Conservation (phyloP, 2,888 invertebrate genomes). For the Magallana nippona region DNA sequence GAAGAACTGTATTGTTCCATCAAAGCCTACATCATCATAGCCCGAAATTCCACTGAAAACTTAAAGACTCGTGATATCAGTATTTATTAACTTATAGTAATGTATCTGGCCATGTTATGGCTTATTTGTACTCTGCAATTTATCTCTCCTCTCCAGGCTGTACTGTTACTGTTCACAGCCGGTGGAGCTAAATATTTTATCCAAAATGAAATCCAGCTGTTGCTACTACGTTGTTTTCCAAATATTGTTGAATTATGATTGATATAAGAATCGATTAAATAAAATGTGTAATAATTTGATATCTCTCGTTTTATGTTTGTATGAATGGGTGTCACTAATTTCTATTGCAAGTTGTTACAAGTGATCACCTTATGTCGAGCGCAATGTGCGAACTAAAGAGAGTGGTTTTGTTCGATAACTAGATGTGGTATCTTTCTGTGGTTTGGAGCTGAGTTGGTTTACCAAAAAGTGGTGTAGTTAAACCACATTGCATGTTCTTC, state of each 20-base stretch:
- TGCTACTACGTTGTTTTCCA: not conserved
- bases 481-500: too few species aligned
- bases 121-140: too few species aligned
- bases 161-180: not conserved
- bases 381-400: too few species aligned
- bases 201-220: conserved; percentile 17
- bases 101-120: too few species aligned
- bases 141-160: too few species aligned
- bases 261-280: not conserved
- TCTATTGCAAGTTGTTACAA: too few species aligned
- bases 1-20: not conserved
- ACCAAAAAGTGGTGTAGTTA: too few species aligned
- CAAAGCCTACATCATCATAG: not conserved
- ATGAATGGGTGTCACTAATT: not conserved
- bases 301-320: not conserved
- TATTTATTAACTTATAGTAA: not conserved
- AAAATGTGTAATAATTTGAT: not conserved
- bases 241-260: not conserved
- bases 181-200: not conserved
- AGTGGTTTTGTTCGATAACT: too few species aligned
- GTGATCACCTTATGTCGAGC: too few species aligned
- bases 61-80: not conserved
- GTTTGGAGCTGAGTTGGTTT: too few species aligned
- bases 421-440: too few species aligned
- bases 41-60: not conserved